Evolutionary conservation across 2,797 vertebrate genomes (phyloP), one percentile per base, ranked within the genome.

Genomic region (Rousettus madagascariensis): DNA sequence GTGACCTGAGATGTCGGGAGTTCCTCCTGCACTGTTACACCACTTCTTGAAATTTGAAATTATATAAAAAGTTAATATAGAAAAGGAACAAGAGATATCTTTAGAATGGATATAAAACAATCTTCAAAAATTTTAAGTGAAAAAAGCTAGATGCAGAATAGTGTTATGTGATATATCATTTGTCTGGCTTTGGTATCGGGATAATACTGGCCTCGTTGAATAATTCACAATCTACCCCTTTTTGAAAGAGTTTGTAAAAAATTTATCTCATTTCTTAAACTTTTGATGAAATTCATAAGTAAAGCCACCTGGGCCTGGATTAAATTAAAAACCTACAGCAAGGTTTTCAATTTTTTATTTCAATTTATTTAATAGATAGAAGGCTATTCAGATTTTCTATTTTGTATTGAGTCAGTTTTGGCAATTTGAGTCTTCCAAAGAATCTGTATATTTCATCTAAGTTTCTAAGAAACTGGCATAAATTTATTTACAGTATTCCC

Each of bases 61-160:
- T 74, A 38, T 30, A 83, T 57, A 22, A 65, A 93, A 85, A 30
- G 38, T 51, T 85, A 78, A 78, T 63, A 79, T 0, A 91, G 41
- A 79, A 88, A 95, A 83, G 49, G 19, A 88, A 90, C 6, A 28
- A 89, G 46, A 59, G 72, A 46, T 86, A 79, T 84, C 26, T 85
- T 80, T 53, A 75, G 69, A 90, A 30, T 15, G 49, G 65, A 79
- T 75, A 87, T 28, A 57, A 51, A 79, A 90, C 26, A 74, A 86
- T 75, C 36, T 83, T 90, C 33, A 86, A 95, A 77, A 46, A 20
- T 33, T 57, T 38, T 65, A 83, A 77, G 13, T 68, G 24, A 63
- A 78, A 51, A 94, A 55, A 33, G 66, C 10, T 41, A 71, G 26
- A 28, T 41, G 30, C 15, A 57, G n/a, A 74, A 68, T 24, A 41